Percentiles rank a stretch among this genome's conserved stretches.
phyloP scores from a whole-genome alignment of 2,113 vertebrate genomes.

The Odocoileus virginianus region DNA sequence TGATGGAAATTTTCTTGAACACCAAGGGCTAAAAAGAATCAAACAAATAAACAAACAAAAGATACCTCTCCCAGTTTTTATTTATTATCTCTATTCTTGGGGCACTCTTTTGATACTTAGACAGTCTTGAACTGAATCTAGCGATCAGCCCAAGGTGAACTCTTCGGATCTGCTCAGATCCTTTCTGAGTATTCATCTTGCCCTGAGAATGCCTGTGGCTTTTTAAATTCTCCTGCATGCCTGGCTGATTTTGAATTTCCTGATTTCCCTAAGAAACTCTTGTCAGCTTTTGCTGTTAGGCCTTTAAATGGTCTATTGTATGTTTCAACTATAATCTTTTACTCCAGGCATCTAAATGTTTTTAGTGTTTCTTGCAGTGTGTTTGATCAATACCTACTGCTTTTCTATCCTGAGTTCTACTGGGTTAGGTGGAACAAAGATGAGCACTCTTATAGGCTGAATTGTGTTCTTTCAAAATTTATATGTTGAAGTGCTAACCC shows the following conservation, averaged over 20 bases:
- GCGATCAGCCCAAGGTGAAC: neutral
- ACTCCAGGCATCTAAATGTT: neutral
- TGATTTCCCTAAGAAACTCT: neutral
- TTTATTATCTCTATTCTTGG: neutral
- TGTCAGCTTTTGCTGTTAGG: neutral
- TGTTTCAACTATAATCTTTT: constrained; percentile 4
- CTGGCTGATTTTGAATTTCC: neutral
- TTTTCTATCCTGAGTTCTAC: neutral
- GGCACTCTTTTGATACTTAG: neutral
- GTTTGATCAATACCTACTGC: neutral
- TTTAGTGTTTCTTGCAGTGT: neutral
- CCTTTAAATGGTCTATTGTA: neutral
- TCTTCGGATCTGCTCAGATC: neutral
- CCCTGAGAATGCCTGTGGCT: neutral
- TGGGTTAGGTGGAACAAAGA: neutral
- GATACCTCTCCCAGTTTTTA: neutral
- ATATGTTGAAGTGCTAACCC: neutral
- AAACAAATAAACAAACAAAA: neutral
- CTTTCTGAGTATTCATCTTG: neutral
- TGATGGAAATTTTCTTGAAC: neutral
- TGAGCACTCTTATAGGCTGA: neutral
- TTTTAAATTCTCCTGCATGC: neutral
- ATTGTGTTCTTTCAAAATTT: neutral
- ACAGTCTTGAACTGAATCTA: neutral
- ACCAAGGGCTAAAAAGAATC: neutral